These are phyloP conservation scores for Aramus guarauna DNA, from an alignment of 2,113 vertebrate species.

Conservation along the genomic window DNA sequence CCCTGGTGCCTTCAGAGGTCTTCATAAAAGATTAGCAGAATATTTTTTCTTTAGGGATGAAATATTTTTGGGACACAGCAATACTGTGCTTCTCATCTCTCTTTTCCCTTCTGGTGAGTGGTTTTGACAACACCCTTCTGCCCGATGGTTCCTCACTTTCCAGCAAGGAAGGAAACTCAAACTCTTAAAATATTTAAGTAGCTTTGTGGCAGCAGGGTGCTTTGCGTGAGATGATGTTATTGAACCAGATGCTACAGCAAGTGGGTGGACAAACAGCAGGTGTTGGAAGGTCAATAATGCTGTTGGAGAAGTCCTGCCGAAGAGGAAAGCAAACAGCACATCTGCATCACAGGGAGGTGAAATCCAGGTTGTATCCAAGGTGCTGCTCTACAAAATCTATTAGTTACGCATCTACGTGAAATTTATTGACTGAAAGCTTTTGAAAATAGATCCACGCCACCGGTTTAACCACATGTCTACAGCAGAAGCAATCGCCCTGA, in stretches of 20 bases:
- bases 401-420: background rate
- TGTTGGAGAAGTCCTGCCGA: background rate
- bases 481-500: background rate
- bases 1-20: background rate
- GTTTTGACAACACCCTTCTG: background rate
- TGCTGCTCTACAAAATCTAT: background rate
- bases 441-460: background rate
- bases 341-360: background rate
- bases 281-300: background rate
- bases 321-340: background rate
- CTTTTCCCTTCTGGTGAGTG: background rate
- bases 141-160: background rate
- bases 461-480: background rate
- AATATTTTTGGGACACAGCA: background rate
- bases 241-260: background rate
- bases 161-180: background rate
- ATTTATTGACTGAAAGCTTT: background rate
- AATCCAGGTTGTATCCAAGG: slow-evolving; percentile 1
- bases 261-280: background rate
- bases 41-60: background rate
- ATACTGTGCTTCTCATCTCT: background rate
- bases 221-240: background rate
- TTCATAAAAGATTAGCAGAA: background rate
- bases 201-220: background rate
- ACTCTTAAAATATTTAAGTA: background rate